A percentile compares a stretch with the other conserved stretches of the same genome.
Evolutionary conservation across 2,113 vertebrate species (phyloP).

Genomic region (Leuciscus idus): DNA sequence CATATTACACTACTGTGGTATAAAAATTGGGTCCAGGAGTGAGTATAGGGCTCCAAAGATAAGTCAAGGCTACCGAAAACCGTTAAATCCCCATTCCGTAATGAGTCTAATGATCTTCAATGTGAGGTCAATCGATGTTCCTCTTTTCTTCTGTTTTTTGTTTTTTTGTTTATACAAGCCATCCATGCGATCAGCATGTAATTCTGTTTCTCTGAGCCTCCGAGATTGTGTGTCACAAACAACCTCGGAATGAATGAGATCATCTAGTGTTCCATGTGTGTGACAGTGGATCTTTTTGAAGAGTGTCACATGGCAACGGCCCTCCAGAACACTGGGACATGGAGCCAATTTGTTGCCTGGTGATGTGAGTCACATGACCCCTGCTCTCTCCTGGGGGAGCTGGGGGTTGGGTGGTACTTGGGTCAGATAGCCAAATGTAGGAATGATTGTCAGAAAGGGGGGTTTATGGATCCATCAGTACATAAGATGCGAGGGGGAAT

Average conservation of each 20-base stretch:
- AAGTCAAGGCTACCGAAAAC: slow-evolving; percentile 62
- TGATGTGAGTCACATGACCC: slow-evolving; percentile 64
- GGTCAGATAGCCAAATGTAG: slow-evolving; percentile 70
- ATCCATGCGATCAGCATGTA: neutral
- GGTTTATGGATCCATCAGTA: slow-evolving; percentile 40
- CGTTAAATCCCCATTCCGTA: slow-evolving; percentile 71
- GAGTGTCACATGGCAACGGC: slow-evolving; percentile 42
- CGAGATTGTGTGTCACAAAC: slow-evolving; percentile 30
- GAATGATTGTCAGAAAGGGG: slow-evolving; percentile 60
- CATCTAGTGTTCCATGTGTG: neutral
- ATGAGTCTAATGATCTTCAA: slow-evolving; percentile 71
- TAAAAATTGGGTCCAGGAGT: slow-evolving; percentile 7
- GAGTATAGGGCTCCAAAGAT: slow-evolving; percentile 25
- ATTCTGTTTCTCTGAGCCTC: slow-evolving; percentile 21
- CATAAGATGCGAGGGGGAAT: neutral
- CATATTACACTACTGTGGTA: neutral
- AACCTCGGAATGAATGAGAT: slow-evolving; percentile 34
- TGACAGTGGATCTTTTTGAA: neutral
- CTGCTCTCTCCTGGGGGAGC: slow-evolving; percentile 55
- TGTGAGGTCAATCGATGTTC: slow-evolving; percentile 48
- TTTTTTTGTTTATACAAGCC: neutral
- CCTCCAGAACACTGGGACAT: slow-evolving; percentile 40
- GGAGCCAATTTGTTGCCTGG: slow-evolving; percentile 63
- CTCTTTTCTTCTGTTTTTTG: slow-evolving; percentile 16
- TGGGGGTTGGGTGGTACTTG: slow-evolving; percentile 50